Conservation (phyloP, 2,797 vertebrate species). For the Furcifer pardalis region DNA sequence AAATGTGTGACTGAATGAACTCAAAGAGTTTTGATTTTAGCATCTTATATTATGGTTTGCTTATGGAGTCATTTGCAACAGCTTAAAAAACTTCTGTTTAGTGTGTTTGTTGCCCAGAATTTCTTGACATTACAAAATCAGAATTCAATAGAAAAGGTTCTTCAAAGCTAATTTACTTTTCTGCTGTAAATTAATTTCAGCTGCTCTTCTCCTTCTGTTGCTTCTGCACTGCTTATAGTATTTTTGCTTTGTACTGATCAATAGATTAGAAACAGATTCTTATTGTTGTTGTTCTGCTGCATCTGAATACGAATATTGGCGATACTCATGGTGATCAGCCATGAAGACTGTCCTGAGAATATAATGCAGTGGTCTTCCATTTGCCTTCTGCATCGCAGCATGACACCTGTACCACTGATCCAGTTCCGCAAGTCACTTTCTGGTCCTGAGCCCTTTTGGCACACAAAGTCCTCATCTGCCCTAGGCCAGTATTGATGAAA, state of each 20-base stretch:
- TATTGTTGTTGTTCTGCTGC: too few species aligned
- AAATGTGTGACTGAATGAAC: neutral
- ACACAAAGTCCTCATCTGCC: too few species aligned
- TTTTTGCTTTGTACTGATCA: neutral
- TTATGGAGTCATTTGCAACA: conserved; percentile 44
- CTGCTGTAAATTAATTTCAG: conserved; percentile 32
- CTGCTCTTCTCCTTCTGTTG: neutral
- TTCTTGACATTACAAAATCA: conserved; percentile 41
- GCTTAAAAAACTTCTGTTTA: conserved; percentile 2
- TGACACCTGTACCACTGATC: too few species aligned
- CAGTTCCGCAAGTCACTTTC: too few species aligned
- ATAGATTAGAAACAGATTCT: neutral
- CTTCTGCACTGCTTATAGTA: neutral
- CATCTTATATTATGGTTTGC: conserved; percentile 22
- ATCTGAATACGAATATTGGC: too few species aligned
- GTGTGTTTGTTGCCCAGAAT: conserved; percentile 32
- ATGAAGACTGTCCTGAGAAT: too few species aligned
- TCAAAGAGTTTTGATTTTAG: conserved; percentile 14
- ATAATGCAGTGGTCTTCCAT: too few species aligned
- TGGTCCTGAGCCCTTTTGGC: too few species aligned
- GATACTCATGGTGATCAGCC: too few species aligned
- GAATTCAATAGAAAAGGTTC: conserved; percentile 23
- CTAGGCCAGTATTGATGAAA: too few species aligned
- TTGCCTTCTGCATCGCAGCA: too few species aligned
- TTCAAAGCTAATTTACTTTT: conserved; percentile 56